A percentile compares a stretch with the other conserved stretches of the same genome.
phyloP scores from a whole-genome alignment of 2,888 invertebrate species.

The Epistrophe grossulariae region DNA sequence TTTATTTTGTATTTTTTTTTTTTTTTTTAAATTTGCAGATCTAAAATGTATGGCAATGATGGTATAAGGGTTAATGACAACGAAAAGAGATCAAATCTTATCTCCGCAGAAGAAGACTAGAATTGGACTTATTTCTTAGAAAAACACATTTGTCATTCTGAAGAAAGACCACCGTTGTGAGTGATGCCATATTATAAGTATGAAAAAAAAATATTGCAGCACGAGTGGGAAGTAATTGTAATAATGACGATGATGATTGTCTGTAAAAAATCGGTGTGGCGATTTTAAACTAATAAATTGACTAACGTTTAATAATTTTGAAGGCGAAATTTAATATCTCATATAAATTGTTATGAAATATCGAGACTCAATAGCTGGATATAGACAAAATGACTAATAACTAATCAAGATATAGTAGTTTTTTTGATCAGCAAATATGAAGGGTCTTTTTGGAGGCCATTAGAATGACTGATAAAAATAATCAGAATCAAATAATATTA shows the following conservation, averaged over 20 bases:
- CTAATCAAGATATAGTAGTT: background rate
- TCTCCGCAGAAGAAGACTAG: background rate
- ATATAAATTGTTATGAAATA: no score
- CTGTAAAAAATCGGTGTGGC: background rate
- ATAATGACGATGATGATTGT: background rate
- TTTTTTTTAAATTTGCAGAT: background rate
- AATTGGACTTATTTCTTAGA: constrained; percentile 12
- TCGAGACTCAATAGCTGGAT: background rate
- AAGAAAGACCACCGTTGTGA: constrained; percentile 8
- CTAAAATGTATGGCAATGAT: background rate
- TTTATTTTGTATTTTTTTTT: background rate
- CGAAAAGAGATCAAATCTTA: background rate
- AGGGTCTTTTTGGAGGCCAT: no score
- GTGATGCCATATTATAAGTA: background rate
- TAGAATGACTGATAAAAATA: no score
- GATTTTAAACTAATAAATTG: background rate
- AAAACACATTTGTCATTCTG: constrained; percentile 12
- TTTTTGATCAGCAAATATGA: background rate
- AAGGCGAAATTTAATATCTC: background rate
- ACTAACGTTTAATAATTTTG: background rate
- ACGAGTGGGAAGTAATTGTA: constrained; percentile 4
- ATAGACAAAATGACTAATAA: background rate
- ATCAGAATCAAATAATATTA: no score
- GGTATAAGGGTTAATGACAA: background rate
- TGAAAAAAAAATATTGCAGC: background rate